A percentile compares a stretch with the other conserved stretches of the same genome.
These are phyloP conservation scores for Nothocercus julius DNA, from an alignment of 2,113 vertebrate species.

Conservation along the genomic window DNA sequence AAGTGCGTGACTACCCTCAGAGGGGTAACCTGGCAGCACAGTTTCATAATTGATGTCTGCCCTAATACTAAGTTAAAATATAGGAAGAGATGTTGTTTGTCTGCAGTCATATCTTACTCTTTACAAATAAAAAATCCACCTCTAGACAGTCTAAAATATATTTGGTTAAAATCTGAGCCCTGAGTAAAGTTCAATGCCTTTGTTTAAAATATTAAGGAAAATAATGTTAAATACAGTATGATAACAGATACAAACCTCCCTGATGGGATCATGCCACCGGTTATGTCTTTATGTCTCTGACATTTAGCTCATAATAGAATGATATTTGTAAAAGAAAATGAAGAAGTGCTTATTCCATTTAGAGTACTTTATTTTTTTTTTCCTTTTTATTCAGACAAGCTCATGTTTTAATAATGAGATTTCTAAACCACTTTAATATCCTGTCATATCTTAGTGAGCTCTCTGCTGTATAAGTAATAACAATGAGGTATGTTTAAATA, in stretches of 20 bases:
- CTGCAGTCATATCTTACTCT: neutral
- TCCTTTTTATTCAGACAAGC: neutral
- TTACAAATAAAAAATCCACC: slow-evolving; percentile 43
- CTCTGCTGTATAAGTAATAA: slow-evolving; percentile 65
- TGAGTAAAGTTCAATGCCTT: slow-evolving; percentile 11
- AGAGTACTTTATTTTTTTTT: slow-evolving; percentile 33
- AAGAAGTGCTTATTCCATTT: slow-evolving; percentile 36
- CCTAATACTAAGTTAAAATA: slow-evolving; percentile 36
- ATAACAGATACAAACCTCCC: slow-evolving; percentile 25
- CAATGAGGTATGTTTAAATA: slow-evolving; percentile 65
- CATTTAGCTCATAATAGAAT: slow-evolving; percentile 52
- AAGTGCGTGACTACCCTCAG: slow-evolving; percentile 59
- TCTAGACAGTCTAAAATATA: neutral
- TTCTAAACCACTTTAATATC: slow-evolving; percentile 66
- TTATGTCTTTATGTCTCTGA: slow-evolving; percentile 48
- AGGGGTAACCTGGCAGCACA: slow-evolving; percentile 44
- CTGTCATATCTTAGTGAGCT: slow-evolving; percentile 62
- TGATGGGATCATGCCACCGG: slow-evolving; percentile 19
- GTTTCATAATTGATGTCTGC: slow-evolving; percentile 65
- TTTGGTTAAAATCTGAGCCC: neutral
- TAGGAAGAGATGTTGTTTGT: slow-evolving; percentile 40
- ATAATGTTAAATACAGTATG: neutral
- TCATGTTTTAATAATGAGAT: slow-evolving; percentile 68
- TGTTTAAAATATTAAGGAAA: slow-evolving; percentile 16
- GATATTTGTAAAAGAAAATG: slow-evolving; percentile 63